Evolutionary conservation across 2,888 invertebrate genomes (phyloP), one percentile per base, ranked within the genome.

Genomic region (Pemphredon lugubris): DNA sequence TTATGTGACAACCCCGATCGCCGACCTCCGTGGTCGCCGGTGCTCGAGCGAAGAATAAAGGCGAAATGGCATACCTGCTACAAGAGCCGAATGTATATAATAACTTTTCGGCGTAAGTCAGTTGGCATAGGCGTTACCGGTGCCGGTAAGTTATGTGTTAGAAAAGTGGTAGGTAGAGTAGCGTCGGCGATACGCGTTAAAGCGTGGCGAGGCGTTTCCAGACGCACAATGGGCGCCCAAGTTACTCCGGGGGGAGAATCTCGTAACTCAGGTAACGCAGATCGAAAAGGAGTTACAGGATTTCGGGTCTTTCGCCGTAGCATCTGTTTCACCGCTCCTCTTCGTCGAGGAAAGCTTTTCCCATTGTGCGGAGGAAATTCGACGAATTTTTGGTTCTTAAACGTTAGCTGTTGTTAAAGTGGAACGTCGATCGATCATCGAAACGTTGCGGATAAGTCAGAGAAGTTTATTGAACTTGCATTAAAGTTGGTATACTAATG

Each of bases 1-100:
- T 87, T 88, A 87, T 86, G 88, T 87, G 87, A 87, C 87, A 87
- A 79, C 78, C n/a, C n/a, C 83, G 84, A 85, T 85, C 82, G 75
- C 37, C 65, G 74, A 63, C 40, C 54, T 57, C 45, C 65, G 67
- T 30, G 70, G 67, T 55, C 34, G 61, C 45, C 23, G 50, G 50
- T 16, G 50, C 47, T 14, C 45, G 37, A 32, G 21, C 50, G 18
- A 50, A 60, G 40, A 40, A 47, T 42, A 13, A 44, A 48, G 53
- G 65, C 53, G 75, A 48, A 59, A 71, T 32, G 42, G 32, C 42
- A 61, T 80, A 77, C 71, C 73, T 69, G 66, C 16, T 11, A 30
- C 50, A 18, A 58, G 39, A 51, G 14, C 32, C 61, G 69, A 66
- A 74, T n/a, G n/a, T n/a, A n/a, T n/a, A 81, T 80, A 81, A 57